Conservation (phyloP, 2,113 vertebrate genomes). For the Plecturocebus donacophilus region DNA sequence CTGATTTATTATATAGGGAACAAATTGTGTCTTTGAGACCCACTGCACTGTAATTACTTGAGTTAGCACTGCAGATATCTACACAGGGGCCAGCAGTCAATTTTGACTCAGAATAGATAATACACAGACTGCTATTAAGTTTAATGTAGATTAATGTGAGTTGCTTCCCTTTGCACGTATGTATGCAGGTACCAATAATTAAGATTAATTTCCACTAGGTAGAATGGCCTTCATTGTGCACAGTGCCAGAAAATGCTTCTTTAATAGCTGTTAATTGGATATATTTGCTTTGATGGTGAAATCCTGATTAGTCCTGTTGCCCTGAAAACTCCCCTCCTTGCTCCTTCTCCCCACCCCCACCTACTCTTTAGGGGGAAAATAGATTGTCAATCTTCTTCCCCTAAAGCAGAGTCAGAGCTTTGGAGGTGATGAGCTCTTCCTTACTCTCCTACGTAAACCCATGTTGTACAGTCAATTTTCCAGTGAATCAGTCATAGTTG, state of each 20-base stretch:
- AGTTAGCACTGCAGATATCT: constrained; percentile 80
- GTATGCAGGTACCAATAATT: constrained; percentile 92
- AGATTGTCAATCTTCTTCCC: constrained; percentile 71
- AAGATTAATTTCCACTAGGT: constrained; percentile 92
- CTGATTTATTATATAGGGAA: constrained; percentile 77
- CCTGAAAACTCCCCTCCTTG: constrained; percentile 72
- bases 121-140: constrained; percentile 84
- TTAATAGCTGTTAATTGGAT: constrained; percentile 90
- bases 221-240: constrained; percentile 89
- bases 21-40: constrained; percentile 84
- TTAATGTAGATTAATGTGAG: constrained; percentile 95
- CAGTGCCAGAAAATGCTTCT: constrained; percentile 87
- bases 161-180: constrained; percentile 88
- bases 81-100: constrained; percentile 84
- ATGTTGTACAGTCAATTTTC: neutral
- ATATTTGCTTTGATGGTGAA: constrained; percentile 89
- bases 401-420: constrained; percentile 57
- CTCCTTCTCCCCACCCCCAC: constrained; percentile 43
- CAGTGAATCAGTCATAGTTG: neutral
- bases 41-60: constrained; percentile 75
- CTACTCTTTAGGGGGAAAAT: constrained; percentile 76
- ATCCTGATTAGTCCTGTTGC: constrained; percentile 87
- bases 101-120: constrained; percentile 90
- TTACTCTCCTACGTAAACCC: neutral
- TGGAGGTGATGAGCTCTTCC: constrained; percentile 59